Evolutionary conservation across 2,888 invertebrate genomes (phyloP).

Genomic region (Drosophila monieri): DNA sequence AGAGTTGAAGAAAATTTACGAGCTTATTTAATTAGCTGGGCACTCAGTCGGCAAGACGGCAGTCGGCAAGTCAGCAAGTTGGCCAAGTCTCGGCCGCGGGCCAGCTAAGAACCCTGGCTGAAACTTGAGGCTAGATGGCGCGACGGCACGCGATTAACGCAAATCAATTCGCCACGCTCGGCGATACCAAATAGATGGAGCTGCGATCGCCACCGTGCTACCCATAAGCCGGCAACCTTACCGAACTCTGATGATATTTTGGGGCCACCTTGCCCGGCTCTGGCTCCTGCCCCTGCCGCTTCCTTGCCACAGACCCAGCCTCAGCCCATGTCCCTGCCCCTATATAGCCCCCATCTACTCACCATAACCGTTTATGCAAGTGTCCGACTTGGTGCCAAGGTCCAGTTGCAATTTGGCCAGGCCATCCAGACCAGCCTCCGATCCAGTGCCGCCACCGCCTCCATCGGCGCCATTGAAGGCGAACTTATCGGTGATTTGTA

Average conservation of each 20-base stretch:
- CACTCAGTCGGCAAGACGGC: conserved; percentile 57
- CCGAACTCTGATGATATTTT: conserved; percentile 1
- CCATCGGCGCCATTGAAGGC: conserved; percentile 89
- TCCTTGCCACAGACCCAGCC: background rate
- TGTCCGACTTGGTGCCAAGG: conserved; percentile 84
- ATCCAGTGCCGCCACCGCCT: conserved; percentile 50
- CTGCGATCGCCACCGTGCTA: conserved; percentile 40
- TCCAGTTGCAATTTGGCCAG: conserved; percentile 90
- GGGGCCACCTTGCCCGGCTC: background rate
- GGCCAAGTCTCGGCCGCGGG: conserved; percentile 6
- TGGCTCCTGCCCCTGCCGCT: background rate
- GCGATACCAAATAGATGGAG: conserved; percentile 37
- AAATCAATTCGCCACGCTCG: conserved; percentile 66
- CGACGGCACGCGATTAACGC: conserved; percentile 67
- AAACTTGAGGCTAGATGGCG: conserved; percentile 41
- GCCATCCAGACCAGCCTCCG: conserved; percentile 82
- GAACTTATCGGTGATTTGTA: conserved; percentile 97
- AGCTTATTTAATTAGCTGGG: conserved; percentile 73
- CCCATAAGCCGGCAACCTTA: conserved; percentile 13
- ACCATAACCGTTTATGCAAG: conserved; percentile 84
- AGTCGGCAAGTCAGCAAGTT: conserved; percentile 42
- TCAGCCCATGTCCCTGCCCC: background rate
- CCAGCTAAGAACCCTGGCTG: background rate
- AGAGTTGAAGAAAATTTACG: conserved; percentile 61
- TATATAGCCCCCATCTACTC: conserved; percentile 55